These are phyloP conservation scores for Drosophila borborema DNA, from an alignment of 2,888 invertebrate species.

Conservation along the genomic window DNA sequence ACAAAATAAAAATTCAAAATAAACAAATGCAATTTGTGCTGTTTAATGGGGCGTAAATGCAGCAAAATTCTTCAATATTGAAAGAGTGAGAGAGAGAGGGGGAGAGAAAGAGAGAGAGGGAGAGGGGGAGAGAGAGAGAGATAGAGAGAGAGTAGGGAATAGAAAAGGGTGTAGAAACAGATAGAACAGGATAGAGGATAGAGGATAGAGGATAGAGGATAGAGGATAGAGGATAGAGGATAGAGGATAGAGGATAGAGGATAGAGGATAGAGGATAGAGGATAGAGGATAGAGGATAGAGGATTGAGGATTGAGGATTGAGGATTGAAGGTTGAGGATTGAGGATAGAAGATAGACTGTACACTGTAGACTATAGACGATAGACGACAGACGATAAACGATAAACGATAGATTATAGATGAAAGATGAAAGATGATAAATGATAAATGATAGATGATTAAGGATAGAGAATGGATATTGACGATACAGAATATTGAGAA, in stretches of 20 bases:
- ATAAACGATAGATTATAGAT: background rate
- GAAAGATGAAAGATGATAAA: too few species aligned
- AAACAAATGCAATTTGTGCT: constrained; percentile 17
- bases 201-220: background rate
- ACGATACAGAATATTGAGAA: background rate
- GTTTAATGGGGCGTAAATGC: constrained; percentile 23
- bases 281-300: background rate
- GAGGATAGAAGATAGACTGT: background rate
- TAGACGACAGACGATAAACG: background rate
- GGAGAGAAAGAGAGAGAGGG: background rate
- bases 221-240: background rate
- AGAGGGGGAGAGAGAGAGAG: too few species aligned
- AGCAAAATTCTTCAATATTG: background rate
- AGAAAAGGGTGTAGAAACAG: too few species aligned
- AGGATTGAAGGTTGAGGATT: too few species aligned
- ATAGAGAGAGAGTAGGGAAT: too few species aligned
- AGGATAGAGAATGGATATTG: background rate
- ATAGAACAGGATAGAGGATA: too few species aligned
- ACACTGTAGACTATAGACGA: background rate
- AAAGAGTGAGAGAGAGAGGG: background rate
- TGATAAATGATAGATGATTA: too few species aligned
- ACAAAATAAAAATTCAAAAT: constrained; percentile 3
- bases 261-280: background rate
- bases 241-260: too few species aligned
- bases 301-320: background rate